Base-by-base conservation (phyloP, 2,113 vertebrate species). In the Colossoma macropomum region DNA sequence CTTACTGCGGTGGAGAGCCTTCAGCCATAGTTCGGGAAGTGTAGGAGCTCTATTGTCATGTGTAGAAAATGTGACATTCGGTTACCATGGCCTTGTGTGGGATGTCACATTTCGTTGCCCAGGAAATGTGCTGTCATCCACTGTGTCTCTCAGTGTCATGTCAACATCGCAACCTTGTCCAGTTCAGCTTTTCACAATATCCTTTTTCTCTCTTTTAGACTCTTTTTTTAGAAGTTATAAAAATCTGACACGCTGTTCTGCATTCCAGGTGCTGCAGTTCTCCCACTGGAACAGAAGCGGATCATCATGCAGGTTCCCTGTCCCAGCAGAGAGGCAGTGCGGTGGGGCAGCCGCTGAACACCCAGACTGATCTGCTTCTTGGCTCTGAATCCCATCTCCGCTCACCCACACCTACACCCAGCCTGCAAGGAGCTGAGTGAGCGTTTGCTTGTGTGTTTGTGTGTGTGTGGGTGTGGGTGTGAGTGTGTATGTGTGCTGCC, bases 221-320 rank as follows among this genome's bases (percentile, higher is more conserved):
- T 84, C 72, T 38, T 38, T 7, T 7, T 7, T 15, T 50, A 12
- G 3, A 50, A 50, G 45, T 8, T 41, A 5, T 41, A 4, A 41
- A 4, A 41, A 4, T 5, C 48, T 2, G 7, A 54, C 52, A 15
- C 10, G 41, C 27, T 68, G 84, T 87, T 76, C 21, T 79, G 27
- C 52, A 27, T 76, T 69, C 56, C 73, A 56, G 75, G 86, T 75
- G 59, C 72, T n/a, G 72, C 71, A 28, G 79, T n/a, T 28, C 28
- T 73, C 41, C 71, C 8, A 32, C 60, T 48, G 13, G 89, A 88
- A 59, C 82, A 83, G 16, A 32, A 86, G 75, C 50, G 13, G 77
- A 86, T 88, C 88, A 90, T 60, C 90, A 91, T 92, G 92, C 86
- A 86, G 62, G 62, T 77, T 77, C 83, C 75, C 85, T 13, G 0